These are phyloP conservation scores for Teleiodes luculella DNA, from an alignment of 2,888 invertebrate genomes.

Conservation along the genomic window DNA sequence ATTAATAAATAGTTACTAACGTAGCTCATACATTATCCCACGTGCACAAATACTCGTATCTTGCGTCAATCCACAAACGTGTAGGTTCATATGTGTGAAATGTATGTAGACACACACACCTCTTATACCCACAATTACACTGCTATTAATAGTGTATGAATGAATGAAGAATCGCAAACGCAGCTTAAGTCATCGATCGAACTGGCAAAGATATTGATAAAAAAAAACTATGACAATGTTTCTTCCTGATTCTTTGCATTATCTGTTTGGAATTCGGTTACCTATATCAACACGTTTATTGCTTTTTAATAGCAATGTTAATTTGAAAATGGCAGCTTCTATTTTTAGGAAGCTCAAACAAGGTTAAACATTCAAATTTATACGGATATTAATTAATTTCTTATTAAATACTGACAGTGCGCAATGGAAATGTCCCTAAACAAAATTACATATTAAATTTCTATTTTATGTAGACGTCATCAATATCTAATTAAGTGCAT, in stretches of 20 bases:
- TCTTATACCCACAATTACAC: background rate
- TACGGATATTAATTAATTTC: slow-evolving; percentile 14
- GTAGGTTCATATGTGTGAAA: slow-evolving; percentile 9
- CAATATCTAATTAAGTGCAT: slow-evolving; percentile 46
- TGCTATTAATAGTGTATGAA: slow-evolving; percentile 45
- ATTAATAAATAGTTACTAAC: too few species aligned
- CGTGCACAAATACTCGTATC: slow-evolving; percentile 29
- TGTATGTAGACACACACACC: slow-evolving; percentile 1
- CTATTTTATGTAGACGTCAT: slow-evolving; percentile 45
- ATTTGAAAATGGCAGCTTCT: background rate
- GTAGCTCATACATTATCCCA: slow-evolving; percentile 41
- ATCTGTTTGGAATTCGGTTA: background rate
- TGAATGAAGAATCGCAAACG: slow-evolving; percentile 34
- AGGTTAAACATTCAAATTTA: slow-evolving; percentile 9
- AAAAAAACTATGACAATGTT: background rate
- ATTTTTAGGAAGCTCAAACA: slow-evolving; percentile 10
- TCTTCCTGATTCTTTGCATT: background rate
- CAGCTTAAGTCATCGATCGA: slow-evolving; percentile 30
- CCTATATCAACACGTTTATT: too few species aligned
- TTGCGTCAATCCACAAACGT: slow-evolving; percentile 24
- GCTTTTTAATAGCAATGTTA: background rate
- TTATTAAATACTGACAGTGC: slow-evolving; percentile 4
- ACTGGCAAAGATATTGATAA: slow-evolving; percentile 20
- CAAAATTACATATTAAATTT: slow-evolving; percentile 36
- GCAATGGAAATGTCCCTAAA: slow-evolving; percentile 20